These are phyloP conservation scores for Calameuta pallipes DNA, from an alignment of 2,888 invertebrate genomes.

Conservation along the genomic window DNA sequence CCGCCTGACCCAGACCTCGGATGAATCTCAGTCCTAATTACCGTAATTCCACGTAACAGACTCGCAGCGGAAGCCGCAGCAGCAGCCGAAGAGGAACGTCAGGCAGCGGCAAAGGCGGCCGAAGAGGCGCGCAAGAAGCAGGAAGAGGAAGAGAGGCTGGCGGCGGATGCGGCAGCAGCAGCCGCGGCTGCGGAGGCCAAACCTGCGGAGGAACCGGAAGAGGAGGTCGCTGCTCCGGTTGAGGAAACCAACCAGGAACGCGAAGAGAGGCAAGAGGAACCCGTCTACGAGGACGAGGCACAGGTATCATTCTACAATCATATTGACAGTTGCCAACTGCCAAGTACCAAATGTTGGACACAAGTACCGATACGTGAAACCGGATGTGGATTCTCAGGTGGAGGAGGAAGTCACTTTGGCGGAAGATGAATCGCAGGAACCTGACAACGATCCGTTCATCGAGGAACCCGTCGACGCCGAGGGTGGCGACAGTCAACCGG, in stretches of 20 bases:
- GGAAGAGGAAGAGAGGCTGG: conserved; percentile 73
- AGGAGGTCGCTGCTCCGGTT: conserved; percentile 41
- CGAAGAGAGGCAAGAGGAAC: conserved; percentile 54
- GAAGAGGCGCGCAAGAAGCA: conserved; percentile 72
- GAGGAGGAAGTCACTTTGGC: conserved; percentile 34
- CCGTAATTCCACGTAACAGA: no score
- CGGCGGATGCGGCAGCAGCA: conserved; percentile 66
- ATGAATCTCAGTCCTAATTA: no score
- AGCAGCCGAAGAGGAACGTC: conserved; percentile 67
- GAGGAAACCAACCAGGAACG: conserved; percentile 51
- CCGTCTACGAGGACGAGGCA: conserved; percentile 54
- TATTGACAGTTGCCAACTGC: no score
- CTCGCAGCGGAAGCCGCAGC: conserved; percentile 41
- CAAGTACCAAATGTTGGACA: no score
- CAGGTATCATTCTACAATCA: conserved; percentile 36
- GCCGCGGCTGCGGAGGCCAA: conserved; percentile 32
- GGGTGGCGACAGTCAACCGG: conserved; percentile 9
- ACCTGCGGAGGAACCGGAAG: conserved; percentile 35
- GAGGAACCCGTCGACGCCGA: conserved; percentile 37
- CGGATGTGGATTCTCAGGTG: conserved; percentile 25
- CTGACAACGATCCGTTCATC: conserved; percentile 32
- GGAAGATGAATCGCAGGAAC: conserved; percentile 31
- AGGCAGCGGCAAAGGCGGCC: conserved; percentile 66
- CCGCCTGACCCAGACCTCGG: no score
- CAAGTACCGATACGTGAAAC: no score